phyloP scores from a whole-genome alignment of 2,113 vertebrate species.

The Hydropotes inermis region DNA sequence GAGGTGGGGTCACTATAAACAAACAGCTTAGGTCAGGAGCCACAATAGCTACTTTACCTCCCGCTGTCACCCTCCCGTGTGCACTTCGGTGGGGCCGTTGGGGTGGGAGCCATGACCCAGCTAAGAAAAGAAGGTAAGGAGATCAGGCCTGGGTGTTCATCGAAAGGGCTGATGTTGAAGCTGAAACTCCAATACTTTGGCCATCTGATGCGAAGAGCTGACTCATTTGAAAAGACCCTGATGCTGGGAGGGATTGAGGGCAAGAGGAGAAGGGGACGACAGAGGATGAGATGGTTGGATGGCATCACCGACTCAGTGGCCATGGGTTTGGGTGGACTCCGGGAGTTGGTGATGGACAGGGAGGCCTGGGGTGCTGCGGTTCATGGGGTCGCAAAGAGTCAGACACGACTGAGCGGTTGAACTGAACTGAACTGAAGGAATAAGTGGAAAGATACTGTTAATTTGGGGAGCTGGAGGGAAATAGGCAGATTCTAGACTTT shows the following conservation, averaged over 20 bases:
- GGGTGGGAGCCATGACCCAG: neutral
- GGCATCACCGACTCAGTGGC: neutral
- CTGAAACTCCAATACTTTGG: neutral
- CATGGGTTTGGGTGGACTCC: neutral
- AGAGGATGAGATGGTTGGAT: neutral
- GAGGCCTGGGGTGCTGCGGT: neutral
- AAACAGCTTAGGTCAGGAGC: constrained; percentile 48
- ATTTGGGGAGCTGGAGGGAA: neutral
- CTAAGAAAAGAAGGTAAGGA: neutral
- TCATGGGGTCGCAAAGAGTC: neutral
- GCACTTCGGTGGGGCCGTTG: neutral
- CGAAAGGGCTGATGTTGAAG: neutral
- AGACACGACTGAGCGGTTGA: neutral
- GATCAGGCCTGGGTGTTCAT: neutral
- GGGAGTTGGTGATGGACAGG: neutral
- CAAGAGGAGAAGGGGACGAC: neutral
- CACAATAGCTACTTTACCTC: constrained; percentile 46
- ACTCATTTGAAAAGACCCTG: neutral
- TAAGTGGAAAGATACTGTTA: neutral
- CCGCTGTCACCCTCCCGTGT: neutral
- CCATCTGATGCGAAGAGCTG: neutral
- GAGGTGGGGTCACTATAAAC: constrained; percentile 29
- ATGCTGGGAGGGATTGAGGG: neutral
- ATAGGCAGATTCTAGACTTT: neutral
- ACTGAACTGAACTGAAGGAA: neutral